Conservation (phyloP, 2,113 vertebrate genomes). For the Cettia cetti region DNA sequence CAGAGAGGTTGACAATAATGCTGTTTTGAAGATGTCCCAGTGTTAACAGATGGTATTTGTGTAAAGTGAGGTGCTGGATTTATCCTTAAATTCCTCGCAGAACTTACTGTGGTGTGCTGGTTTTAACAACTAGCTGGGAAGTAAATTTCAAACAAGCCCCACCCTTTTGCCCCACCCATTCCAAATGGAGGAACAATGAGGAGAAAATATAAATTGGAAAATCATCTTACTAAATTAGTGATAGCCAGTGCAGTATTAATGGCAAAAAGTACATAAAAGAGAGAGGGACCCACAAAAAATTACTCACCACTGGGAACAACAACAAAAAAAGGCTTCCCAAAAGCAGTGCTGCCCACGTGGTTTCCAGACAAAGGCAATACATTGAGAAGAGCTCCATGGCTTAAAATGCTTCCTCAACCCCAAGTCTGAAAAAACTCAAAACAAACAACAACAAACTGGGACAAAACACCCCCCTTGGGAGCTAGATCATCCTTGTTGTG, state of each 20-base stretch:
- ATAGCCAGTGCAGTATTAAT: neutral
- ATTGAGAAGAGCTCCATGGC: neutral
- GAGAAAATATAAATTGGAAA: neutral
- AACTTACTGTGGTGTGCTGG: neutral
- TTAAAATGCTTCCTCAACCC: neutral
- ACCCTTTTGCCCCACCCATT: neutral
- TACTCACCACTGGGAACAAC: neutral
- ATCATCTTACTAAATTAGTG: fast-evolving
- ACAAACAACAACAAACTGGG: no score
- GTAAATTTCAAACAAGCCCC: neutral
- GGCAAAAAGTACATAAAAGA: neutral
- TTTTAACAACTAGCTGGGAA: neutral
- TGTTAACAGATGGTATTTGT: neutral
- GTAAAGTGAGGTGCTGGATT: neutral
- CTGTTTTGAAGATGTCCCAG: neutral
- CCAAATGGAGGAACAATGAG: neutral
- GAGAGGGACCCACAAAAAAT: neutral
- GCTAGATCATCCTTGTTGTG: fast-evolving
- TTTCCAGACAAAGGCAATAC: neutral
- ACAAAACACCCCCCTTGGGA: neutral
- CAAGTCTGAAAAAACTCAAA: neutral
- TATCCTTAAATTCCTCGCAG: neutral
- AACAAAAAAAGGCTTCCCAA: neutral
- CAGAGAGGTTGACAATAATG: neutral
- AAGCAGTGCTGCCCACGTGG: fast-evolving